A percentile compares a stretch with the other conserved stretches of the same genome.
These are phyloP conservation scores for Leucosticte australis DNA, from an alignment of 2,113 vertebrate genomes.

Conservation along the genomic window DNA sequence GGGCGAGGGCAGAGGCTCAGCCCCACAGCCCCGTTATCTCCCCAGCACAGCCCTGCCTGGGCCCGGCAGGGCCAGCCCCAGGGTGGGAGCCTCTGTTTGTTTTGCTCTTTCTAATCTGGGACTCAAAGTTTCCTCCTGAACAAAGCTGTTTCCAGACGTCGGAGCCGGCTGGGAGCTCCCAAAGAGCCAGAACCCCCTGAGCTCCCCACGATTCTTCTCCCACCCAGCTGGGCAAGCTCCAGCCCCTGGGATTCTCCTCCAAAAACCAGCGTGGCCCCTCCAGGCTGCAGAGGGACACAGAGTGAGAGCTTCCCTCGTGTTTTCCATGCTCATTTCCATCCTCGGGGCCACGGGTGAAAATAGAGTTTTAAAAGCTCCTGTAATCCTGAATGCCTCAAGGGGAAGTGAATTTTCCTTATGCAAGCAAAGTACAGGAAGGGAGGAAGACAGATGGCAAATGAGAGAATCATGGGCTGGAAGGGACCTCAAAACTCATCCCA, in stretches of 20 bases:
- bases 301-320: accelerated
- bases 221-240: neutral
- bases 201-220: neutral
- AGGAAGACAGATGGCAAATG: neutral
- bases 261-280: accelerated
- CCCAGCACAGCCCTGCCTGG: neutral
- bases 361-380: neutral
- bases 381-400: accelerated
- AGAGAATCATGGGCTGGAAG: neutral
- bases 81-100: neutral
- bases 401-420: slow-evolving; percentile 13
- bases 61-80: neutral
- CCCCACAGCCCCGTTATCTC: neutral
- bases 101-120: neutral
- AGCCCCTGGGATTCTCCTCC: neutral
- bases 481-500: neutral
- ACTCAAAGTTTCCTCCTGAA: neutral
- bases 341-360: accelerated
- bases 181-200: accelerated
- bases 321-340: neutral
- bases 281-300: accelerated
- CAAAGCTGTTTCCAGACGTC: accelerated
- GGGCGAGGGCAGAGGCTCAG: neutral
- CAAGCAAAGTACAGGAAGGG: slow-evolving; percentile 20
- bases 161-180: accelerated